A percentile compares a stretch with the other conserved stretches of the same genome.
Conservation (phyloP, 2,113 vertebrate genomes). For the Gymnobelideus leadbeateri region DNA sequence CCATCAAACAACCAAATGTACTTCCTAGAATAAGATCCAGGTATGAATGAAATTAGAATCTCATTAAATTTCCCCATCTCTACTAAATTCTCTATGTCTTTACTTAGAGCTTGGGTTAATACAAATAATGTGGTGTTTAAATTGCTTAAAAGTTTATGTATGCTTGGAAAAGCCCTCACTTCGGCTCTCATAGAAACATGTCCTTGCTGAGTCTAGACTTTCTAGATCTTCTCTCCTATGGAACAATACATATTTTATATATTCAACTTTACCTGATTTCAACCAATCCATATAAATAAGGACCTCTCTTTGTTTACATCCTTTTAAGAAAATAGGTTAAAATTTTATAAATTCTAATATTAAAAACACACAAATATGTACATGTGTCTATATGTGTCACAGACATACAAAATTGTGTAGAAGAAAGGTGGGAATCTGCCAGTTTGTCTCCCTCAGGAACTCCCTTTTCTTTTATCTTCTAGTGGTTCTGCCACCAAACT, state of each 20-base stretch:
- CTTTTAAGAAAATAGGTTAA: not conserved
- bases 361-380: not conserved
- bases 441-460: not conserved
- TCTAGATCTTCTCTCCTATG: not conserved
- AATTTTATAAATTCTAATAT: not conserved
- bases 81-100: not conserved
- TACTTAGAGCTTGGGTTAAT: not conserved
- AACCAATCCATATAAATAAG: not conserved
- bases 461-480: not conserved
- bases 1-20: slow-evolving; percentile 31
- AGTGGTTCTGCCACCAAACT: not conserved
- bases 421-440: not conserved
- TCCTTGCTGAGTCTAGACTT: not conserved
- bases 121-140: not conserved
- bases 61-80: not conserved
- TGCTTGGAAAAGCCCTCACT: not conserved
- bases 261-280: not conserved
- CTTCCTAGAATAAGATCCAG: not conserved
- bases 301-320: not conserved
- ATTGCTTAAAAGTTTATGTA: not conserved
- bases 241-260: not conserved
- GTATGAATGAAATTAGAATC: not conserved
- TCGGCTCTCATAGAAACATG: not conserved
- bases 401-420: not conserved
- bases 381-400: not conserved